phyloP scores from a whole-genome alignment of 1,140 invertebrate genomes.

The Philopotamus ludificatus region DNA sequence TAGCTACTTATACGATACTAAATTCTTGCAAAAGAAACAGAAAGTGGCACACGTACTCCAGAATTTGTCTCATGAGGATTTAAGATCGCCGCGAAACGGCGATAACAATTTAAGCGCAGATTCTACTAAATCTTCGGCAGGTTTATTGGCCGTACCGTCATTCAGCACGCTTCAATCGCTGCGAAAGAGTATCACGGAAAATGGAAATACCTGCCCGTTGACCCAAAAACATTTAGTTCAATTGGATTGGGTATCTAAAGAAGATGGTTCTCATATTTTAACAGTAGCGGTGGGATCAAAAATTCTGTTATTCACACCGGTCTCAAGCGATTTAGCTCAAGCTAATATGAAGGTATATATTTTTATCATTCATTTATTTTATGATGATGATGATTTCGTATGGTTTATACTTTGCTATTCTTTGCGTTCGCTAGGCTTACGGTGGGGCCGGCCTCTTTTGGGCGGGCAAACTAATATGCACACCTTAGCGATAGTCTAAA shows the following conservation, averaged over 20 bases:
- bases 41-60: constrained; percentile 70
- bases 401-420: too few relatives aligned
- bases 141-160: constrained; percentile 84
- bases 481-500: too few relatives aligned
- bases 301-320: constrained; percentile 79
- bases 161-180: constrained; percentile 90
- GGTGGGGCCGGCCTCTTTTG: too few relatives aligned
- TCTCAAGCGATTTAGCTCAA: constrained; percentile 86
- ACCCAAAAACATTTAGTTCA: constrained; percentile 89
- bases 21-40: constrained; percentile 77
- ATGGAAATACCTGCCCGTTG: constrained; percentile 84
- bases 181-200: constrained; percentile 84
- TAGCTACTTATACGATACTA: constrained; percentile 78
- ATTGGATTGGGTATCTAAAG: constrained; percentile 98
- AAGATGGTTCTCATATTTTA: constrained; percentile 96
- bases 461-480: too few relatives aligned
- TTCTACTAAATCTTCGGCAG: constrained; percentile 55
- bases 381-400: too few relatives aligned
- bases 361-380: too few relatives aligned
- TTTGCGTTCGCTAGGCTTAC: too few relatives aligned
- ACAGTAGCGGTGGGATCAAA: constrained; percentile 96
- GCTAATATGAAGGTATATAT: constrained; percentile 74
- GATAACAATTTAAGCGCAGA: constrained; percentile 49
- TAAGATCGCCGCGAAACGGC: constrained; percentile 56
- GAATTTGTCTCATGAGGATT: constrained; percentile 63